Percentiles rank a stretch among this genome's conserved stretches.
These are phyloP conservation scores for Platypus cylindrus DNA, from an alignment of 2,888 invertebrate species.

Conservation along the genomic window DNA sequence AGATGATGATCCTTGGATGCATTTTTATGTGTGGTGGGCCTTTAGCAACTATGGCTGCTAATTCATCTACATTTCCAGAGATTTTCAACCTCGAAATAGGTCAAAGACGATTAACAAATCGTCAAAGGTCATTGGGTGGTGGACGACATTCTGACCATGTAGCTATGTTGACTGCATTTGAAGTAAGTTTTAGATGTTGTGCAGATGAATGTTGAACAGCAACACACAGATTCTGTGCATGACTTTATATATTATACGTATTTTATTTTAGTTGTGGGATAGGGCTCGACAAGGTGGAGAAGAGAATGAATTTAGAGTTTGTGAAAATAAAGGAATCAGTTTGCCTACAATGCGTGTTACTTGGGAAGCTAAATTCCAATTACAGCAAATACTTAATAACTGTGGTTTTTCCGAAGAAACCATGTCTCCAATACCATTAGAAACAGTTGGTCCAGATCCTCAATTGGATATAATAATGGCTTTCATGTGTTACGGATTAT, in stretches of 20 bases:
- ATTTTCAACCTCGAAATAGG: slow-evolving; percentile 75
- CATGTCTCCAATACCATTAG: slow-evolving; percentile 59
- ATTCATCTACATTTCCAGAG: slow-evolving; percentile 90
- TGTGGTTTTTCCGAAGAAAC: slow-evolving; percentile 87
- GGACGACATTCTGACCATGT: slow-evolving; percentile 87
- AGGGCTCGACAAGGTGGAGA: slow-evolving; percentile 54
- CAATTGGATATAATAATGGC: slow-evolving; percentile 73
- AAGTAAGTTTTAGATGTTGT: slow-evolving; percentile 43
- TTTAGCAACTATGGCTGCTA: slow-evolving; percentile 86
- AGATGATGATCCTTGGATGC: slow-evolving; percentile 69
- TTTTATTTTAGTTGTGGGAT: slow-evolving; percentile 49
- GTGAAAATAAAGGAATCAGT: slow-evolving; percentile 76
- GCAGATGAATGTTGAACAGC: too few species aligned
- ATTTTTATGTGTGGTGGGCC: slow-evolving; percentile 86
- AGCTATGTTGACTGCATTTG: slow-evolving; percentile 86
- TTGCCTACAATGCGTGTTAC: slow-evolving; percentile 83
- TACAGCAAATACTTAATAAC: slow-evolving; percentile 45
- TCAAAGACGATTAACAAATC: slow-evolving; percentile 61
- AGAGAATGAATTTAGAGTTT: slow-evolving; percentile 69
- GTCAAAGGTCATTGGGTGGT: slow-evolving; percentile 80
- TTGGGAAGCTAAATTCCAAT: slow-evolving; percentile 71
- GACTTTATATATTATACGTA: neutral
- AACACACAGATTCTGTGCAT: too few species aligned
- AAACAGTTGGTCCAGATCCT: slow-evolving; percentile 64
- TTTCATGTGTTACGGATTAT: slow-evolving; percentile 80